phyloP scores from a whole-genome alignment of 1,140 invertebrate genomes.

The Drosophila orena region DNA sequence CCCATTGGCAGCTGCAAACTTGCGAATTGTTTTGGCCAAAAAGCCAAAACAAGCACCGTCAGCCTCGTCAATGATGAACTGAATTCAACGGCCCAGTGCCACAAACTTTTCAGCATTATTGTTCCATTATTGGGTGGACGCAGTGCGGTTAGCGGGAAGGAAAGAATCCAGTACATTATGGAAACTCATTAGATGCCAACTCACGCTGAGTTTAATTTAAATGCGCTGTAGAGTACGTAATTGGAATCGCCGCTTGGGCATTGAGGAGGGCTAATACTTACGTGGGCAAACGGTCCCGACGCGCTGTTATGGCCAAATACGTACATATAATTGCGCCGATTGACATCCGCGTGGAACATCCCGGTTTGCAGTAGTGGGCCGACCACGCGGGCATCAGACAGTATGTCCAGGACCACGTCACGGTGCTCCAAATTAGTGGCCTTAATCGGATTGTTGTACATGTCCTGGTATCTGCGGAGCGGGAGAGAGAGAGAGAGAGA shows the following conservation, averaged over 20 bases:
- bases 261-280: slow-evolving; percentile 85
- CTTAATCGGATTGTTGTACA: slow-evolving; percentile 87
- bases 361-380: slow-evolving; percentile 90
- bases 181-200: slow-evolving; percentile 71
- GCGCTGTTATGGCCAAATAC: slow-evolving; percentile 93
- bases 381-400: slow-evolving; percentile 94
- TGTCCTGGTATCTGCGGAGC: slow-evolving; percentile 85
- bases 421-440: slow-evolving; percentile 89
- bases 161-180: slow-evolving; percentile 26
- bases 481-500: slow-evolving; percentile 5
- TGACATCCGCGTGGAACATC: slow-evolving; percentile 90
- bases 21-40: slow-evolving; percentile 75
- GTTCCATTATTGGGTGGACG: slow-evolving; percentile 45
- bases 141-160: background rate
- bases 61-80: slow-evolving; percentile 62
- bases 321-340: slow-evolving; percentile 93
- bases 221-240: slow-evolving; percentile 67
- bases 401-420: slow-evolving; percentile 93
- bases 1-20: slow-evolving; percentile 62
- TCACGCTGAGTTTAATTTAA: slow-evolving; percentile 72
- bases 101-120: slow-evolving; percentile 57
- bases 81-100: slow-evolving; percentile 8
- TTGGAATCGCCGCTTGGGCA: slow-evolving; percentile 59
- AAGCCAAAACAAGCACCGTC: slow-evolving; percentile 44
- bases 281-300: slow-evolving; percentile 89